Evolutionary conservation across 2,797 vertebrate genomes (phyloP).

Genomic region (Ibycter americanus): DNA sequence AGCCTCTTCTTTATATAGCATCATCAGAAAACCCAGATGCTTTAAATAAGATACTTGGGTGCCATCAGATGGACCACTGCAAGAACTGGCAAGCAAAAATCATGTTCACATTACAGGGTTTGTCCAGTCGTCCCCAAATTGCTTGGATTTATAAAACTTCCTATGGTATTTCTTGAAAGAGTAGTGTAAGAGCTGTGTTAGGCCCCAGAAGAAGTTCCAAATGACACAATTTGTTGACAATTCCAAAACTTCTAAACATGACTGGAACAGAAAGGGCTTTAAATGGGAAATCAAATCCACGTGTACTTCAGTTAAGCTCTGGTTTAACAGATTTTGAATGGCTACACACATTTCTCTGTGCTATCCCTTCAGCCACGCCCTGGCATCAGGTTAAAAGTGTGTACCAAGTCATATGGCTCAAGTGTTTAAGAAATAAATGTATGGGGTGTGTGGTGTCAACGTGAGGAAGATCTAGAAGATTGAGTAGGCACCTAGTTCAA

Average conservation of each 20-base stretch:
- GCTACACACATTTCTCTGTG: neutral
- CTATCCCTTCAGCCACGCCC: neutral
- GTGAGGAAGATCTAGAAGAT: neutral
- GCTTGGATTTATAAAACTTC: neutral
- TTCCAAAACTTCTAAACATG: neutral
- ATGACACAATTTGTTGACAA: neutral
- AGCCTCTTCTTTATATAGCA: neutral
- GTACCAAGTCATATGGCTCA: neutral
- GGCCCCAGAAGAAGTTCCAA: neutral
- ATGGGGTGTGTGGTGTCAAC: neutral
- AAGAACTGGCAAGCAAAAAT: neutral
- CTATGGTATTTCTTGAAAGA: neutral
- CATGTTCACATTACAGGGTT: neutral
- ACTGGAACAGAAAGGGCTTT: neutral
- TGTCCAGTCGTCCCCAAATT: neutral
- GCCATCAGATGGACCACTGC: neutral
- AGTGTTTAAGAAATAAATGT: neutral
- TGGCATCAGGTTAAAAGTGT: neutral
- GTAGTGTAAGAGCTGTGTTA: neutral
- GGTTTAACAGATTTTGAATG: neutral
- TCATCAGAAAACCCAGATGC: neutral
- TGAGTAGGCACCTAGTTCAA: neutral
- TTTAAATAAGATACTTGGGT: neutral
- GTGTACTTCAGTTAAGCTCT: neutral
- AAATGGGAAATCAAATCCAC: neutral